Evolutionary conservation across 2,113 vertebrate species (phyloP), one percentile per base, ranked within the genome.

Genomic region (Gallinago jamesoni): DNA sequence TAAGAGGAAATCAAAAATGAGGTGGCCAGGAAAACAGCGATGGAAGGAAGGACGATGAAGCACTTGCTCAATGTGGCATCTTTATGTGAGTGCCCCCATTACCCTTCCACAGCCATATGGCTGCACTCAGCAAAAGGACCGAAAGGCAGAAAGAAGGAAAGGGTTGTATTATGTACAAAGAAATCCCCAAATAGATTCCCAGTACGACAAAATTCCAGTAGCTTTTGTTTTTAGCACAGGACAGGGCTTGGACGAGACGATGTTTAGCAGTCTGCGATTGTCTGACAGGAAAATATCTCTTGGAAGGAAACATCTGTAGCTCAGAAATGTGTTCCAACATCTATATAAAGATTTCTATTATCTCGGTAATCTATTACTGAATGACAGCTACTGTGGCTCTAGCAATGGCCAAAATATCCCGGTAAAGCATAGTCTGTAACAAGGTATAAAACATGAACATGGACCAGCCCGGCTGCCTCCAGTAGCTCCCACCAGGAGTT

Each of bases 271-370:
- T 63, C 74, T 53, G 64, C 30, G 60, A 39, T 30, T 66, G 90
- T 60, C 6, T 53, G 88, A 35, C 83, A 97, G 97, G 97, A 97
- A 97, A 97, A 90, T 23, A 56, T 80, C 94, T 74, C 94, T 96
- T 82, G 90, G 95, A 94, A 97, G 97, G 97, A 98, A 98, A 97
- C 97, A 97, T 97, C 97, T 97, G 97, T 19, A 69, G 73, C 86
- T 69, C 62, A 70, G 87, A 81, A 93, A 83, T 70, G 96, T 45
- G 62, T 81, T 93, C 75, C 76, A 55, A 7, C n/a, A 22, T 83
- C 94, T 79, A 33, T 69, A 60, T 47, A 81, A 91, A 94, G 91
- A 75, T 72, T 84, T 78, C 50, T 86, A 6, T 88, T 82, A 39
- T 55, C 80, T 66, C 94, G 31, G 56, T 11, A 43, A 85, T 23